phyloP scores from a whole-genome alignment of 2,113 vertebrate genomes.

The Platysternon megacephalum region DNA sequence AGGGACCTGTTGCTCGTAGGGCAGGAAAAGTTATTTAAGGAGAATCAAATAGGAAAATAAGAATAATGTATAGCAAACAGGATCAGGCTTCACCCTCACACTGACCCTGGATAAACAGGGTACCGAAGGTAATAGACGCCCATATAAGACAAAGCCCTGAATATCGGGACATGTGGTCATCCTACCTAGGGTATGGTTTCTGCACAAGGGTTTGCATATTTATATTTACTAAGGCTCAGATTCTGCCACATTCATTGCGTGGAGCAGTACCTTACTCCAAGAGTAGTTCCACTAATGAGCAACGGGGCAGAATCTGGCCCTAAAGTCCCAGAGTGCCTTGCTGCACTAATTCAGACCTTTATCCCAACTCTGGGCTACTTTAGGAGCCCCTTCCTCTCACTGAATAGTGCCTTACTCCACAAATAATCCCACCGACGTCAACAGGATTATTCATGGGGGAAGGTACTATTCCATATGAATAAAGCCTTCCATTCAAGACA shows the following conservation, averaged over 20 bases:
- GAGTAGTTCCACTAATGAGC: background rate
- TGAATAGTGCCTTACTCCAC: background rate
- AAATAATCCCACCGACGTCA: background rate
- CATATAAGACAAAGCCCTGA: too few relatives aligned
- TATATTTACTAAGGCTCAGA: background rate
- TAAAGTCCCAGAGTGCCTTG: background rate
- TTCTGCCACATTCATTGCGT: background rate
- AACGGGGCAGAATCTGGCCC: background rate
- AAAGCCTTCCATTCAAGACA: rapidly evolving
- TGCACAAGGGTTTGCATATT: background rate
- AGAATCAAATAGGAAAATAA: conserved; percentile 28
- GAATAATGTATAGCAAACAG: conserved; percentile 28
- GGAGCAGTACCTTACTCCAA: background rate
- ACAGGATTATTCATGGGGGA: background rate
- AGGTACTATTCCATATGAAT: background rate
- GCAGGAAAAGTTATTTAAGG: background rate
- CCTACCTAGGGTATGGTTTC: background rate
- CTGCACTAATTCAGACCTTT: rapidly evolving
- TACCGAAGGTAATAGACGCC: background rate
- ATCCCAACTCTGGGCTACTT: rapidly evolving
- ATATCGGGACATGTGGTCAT: too few relatives aligned
- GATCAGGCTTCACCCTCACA: conserved; percentile 33
- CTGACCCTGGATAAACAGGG: background rate
- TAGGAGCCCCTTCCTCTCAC: background rate
- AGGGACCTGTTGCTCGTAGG: conserved; percentile 40